A percentile compares a stretch with the other conserved stretches of the same genome.
Conservation (phyloP, 2,113 vertebrate species). For the Marmota monax region DNA sequence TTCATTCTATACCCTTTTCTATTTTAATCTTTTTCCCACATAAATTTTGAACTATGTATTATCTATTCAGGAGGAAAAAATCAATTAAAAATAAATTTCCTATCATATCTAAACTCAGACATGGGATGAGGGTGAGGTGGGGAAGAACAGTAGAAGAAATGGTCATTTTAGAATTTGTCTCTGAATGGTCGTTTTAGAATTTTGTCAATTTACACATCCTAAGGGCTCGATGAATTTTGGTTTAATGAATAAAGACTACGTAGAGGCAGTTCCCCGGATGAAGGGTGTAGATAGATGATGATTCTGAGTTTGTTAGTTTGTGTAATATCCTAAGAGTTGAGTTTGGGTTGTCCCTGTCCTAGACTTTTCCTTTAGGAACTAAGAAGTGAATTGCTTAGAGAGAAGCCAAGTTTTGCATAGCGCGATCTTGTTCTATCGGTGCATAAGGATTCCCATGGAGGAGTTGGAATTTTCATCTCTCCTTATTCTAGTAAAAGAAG, state of each 20-base stretch:
- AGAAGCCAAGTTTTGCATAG: background rate
- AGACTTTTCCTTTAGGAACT: background rate
- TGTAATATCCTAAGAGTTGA: background rate
- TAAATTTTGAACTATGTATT: conserved; percentile 38
- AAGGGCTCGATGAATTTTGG: background rate
- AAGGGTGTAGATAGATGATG: too few relatives aligned
- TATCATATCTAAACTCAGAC: background rate
- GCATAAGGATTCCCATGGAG: background rate
- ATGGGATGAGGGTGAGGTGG: background rate
- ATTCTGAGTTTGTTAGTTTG: background rate
- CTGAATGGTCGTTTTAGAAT: background rate
- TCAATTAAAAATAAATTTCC: background rate
- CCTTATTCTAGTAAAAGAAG: background rate
- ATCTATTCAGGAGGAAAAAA: background rate
- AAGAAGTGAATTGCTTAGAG: background rate
- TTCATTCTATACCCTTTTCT: background rate
- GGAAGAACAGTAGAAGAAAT: background rate
- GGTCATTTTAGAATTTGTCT: too few relatives aligned
- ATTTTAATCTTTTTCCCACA: background rate
- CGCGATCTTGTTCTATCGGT: background rate
- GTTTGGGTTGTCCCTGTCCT: background rate
- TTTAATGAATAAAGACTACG: background rate
- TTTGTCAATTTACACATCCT: too few relatives aligned
- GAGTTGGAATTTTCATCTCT: background rate
- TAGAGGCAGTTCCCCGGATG: background rate